Evolutionary conservation across 2,797 vertebrate species (phyloP).

Genomic region (Danio choprae): DNA sequence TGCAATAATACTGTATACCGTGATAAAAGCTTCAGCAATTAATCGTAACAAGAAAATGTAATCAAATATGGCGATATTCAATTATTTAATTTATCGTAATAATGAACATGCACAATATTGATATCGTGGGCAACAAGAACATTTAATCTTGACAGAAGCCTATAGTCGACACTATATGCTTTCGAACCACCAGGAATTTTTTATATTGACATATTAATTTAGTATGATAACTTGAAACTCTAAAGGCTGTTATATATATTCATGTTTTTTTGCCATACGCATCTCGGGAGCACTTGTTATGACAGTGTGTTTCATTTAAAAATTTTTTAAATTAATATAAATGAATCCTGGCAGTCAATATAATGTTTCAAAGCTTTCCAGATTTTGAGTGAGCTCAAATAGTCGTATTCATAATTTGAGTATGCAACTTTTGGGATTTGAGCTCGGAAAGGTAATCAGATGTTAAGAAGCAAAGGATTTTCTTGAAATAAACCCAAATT

Average conservation of each 20-base stretch:
- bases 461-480: slow-evolving; percentile 17
- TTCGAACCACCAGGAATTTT: not conserved
- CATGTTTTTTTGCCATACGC: not conserved
- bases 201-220: not conserved
- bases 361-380: not conserved
- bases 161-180: not conserved
- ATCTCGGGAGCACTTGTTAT: not conserved
- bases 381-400: not conserved
- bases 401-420: not conserved
- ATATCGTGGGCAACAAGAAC: no score
- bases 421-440: not conserved
- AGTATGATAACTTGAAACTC: not conserved
- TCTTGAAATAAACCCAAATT: slow-evolving; percentile 9
- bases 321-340: not conserved
- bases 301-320: slow-evolving; percentile 3
- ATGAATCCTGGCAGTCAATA: not conserved
- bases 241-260: slow-evolving; percentile 3
- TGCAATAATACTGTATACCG: no score
- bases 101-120: no score
- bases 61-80: no score
- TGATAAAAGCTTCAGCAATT: no score
- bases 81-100: no score
- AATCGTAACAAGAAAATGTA: no score
- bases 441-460: slow-evolving; percentile 21
- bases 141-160: not conserved